phyloP scores from a whole-genome alignment of 2,113 vertebrate genomes.

The Alosa alosa region DNA sequence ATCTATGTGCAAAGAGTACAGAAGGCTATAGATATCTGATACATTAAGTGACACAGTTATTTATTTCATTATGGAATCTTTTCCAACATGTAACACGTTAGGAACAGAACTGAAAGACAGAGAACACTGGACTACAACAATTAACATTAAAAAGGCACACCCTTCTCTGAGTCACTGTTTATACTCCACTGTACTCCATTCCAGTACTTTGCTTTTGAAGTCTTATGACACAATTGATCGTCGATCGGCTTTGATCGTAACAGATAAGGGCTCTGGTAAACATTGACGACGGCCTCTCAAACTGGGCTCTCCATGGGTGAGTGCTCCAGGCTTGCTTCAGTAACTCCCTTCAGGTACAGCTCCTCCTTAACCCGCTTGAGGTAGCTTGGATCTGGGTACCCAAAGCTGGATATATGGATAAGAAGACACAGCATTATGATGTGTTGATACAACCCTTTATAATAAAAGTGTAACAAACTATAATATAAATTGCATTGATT shows the following conservation, averaged over 20 bases:
- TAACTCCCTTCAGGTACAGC: slow-evolving; percentile 76
- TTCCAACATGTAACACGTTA: not conserved
- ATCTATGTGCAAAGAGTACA: not conserved
- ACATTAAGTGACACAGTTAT: not conserved
- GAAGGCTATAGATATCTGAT: not conserved
- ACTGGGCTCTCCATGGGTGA: not conserved
- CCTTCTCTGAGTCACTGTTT: not conserved
- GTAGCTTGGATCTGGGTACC: slow-evolving; percentile 79
- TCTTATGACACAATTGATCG: not conserved
- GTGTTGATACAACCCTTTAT: not conserved
- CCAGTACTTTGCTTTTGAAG: not conserved
- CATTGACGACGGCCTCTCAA: not conserved
- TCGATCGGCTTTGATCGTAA: not conserved
- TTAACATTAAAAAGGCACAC: not conserved
- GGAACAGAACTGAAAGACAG: not conserved
- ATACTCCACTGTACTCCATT: not conserved
- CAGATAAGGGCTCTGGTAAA: not conserved
- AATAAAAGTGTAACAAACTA: not conserved
- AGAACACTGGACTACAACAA: not conserved
- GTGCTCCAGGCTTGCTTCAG: slow-evolving; percentile 44
- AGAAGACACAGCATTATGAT: slow-evolving; percentile 9
- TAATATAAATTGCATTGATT: not conserved
- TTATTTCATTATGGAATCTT: not conserved
- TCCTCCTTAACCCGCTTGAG: slow-evolving; percentile 77
- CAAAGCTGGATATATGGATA: slow-evolving; percentile 67